phyloP scores from a whole-genome alignment of 2,113 vertebrate species.

The Dinomys branickii region DNA sequence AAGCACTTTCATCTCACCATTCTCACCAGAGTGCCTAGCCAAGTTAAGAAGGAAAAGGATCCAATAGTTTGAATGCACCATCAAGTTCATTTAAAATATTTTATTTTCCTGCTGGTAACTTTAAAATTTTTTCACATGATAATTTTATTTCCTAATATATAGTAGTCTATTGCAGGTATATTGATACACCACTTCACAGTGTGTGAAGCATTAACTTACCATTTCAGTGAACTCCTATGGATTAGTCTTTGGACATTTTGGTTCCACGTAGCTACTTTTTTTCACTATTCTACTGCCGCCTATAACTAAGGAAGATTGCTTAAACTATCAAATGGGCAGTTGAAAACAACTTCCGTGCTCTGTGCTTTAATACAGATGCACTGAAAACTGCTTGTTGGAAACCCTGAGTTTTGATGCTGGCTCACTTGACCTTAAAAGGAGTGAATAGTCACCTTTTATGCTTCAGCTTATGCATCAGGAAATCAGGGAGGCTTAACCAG shows the following conservation, averaged over 20 bases:
- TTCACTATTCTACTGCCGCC: not conserved
- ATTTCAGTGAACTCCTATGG: not conserved
- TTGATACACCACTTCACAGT: not conserved
- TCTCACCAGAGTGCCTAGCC: not conserved
- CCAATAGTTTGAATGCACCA: not conserved
- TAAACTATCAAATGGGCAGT: not conserved
- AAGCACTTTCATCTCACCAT: no score
- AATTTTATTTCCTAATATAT: not conserved
- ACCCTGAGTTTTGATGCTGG: not conserved
- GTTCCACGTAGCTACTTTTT: not conserved
- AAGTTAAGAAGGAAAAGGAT: not conserved
- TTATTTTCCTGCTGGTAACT: not conserved
- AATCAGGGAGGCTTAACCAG: not conserved
- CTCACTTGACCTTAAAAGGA: not conserved
- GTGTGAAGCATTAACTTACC: not conserved
- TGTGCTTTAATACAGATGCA: not conserved
- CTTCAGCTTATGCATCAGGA: not conserved
- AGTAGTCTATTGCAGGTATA: not conserved
- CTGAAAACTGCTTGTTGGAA: not conserved
- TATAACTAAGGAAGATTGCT: not conserved
- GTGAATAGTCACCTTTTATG: not conserved
- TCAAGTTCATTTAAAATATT: not conserved
- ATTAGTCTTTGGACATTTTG: not conserved
- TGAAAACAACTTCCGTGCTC: not conserved
- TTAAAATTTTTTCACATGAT: not conserved